Conservation (phyloP, 2,797 vertebrate species). For the Tapirus indicus region DNA sequence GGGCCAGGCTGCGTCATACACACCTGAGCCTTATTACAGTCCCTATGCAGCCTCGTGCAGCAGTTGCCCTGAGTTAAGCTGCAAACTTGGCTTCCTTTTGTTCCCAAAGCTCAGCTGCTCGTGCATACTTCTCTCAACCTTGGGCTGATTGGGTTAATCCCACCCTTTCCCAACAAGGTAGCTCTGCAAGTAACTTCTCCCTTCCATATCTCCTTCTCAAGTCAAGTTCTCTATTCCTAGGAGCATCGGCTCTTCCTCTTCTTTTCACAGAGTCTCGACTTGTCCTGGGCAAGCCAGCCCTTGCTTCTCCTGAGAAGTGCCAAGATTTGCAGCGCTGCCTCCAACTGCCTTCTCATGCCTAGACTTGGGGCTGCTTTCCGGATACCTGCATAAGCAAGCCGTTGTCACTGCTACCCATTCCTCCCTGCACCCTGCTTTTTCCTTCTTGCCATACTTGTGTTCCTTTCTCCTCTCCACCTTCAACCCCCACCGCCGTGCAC, state of each 20-base stretch:
- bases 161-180: slow-evolving; percentile 55
- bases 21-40: slow-evolving; percentile 69
- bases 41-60: slow-evolving; percentile 20
- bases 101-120: slow-evolving; percentile 61
- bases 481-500: slow-evolving; percentile 23
- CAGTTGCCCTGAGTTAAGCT: slow-evolving; percentile 68
- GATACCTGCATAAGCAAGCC: slow-evolving; percentile 75
- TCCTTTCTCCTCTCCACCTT: neutral
- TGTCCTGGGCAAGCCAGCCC: slow-evolving; percentile 52
- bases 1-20: neutral
- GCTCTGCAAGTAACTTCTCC: neutral
- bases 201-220: neutral
- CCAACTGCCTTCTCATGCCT: slow-evolving; percentile 71
- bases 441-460: slow-evolving; percentile 44
- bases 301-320: slow-evolving; percentile 73
- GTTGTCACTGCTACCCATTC: slow-evolving; percentile 45
- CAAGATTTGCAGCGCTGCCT: slow-evolving; percentile 67
- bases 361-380: slow-evolving; percentile 62
- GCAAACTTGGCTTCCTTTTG: slow-evolving; percentile 12
- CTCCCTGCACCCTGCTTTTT: slow-evolving; percentile 56
- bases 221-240: slow-evolving; percentile 56
- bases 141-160: slow-evolving; percentile 62
- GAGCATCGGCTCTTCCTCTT: slow-evolving; percentile 74
- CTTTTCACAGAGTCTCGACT: slow-evolving; percentile 72
- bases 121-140: slow-evolving; percentile 52